Conservation (phyloP, 2,113 vertebrate genomes). For the Myotis lucifugus region DNA sequence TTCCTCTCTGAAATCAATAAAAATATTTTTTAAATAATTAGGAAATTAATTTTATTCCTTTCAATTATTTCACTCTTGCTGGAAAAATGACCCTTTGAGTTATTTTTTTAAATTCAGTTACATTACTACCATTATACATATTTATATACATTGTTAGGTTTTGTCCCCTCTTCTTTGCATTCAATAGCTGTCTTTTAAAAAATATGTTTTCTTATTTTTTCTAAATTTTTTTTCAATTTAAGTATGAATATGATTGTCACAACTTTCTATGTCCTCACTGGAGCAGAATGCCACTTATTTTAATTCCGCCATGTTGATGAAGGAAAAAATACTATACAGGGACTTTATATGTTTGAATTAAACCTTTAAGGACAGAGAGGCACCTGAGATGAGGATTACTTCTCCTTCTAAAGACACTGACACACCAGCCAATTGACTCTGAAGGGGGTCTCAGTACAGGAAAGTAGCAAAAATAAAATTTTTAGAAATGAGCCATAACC, state of each 20-base stretch:
- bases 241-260: background rate
- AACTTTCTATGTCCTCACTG: background rate
- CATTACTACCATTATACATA: background rate
- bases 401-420: background rate
- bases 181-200: background rate
- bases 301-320: background rate
- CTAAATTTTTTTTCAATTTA: background rate
- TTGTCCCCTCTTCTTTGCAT: background rate
- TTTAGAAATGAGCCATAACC: background rate
- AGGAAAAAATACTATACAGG: background rate
- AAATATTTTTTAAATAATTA: background rate
- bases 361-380: background rate
- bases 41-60: constrained; percentile 5
- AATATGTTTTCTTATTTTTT: background rate
- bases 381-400: background rate
- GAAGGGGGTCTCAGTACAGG: background rate
- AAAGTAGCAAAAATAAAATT: background rate
- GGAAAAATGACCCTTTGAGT: constrained; percentile 8
- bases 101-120: background rate
- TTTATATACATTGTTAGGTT: background rate
- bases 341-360: background rate
- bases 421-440: background rate
- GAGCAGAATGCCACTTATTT: background rate
- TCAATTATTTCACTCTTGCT: background rate
- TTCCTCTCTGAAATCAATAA: too few relatives aligned